Conservation (phyloP, 2,797 vertebrate species). For the Onychomys torridus region DNA sequence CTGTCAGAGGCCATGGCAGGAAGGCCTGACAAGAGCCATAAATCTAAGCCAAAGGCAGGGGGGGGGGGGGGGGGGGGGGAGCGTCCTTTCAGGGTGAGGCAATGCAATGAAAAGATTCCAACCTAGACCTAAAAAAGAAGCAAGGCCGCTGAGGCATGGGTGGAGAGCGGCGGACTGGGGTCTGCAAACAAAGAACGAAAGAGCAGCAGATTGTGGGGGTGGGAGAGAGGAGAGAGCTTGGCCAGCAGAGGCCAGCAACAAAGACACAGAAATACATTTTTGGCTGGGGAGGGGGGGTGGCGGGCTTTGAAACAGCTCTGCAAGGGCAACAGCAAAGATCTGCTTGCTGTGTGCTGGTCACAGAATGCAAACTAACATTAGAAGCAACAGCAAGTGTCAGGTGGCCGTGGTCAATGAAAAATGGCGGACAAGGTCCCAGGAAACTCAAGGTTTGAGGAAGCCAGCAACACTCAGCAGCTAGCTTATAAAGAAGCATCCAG, state of each 20-base stretch:
- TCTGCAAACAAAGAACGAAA: neutral
- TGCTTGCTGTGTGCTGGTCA: neutral
- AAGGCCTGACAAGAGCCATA: conserved; percentile 87
- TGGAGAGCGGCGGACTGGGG: neutral
- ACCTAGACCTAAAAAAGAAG: conserved; percentile 81
- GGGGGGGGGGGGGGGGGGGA: neutral
- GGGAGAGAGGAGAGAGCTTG: neutral
- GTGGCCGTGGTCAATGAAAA: neutral
- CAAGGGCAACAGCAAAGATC: neutral
- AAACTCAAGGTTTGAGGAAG: neutral
- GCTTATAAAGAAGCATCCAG: neutral
- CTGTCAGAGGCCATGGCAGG: conserved; percentile 87
- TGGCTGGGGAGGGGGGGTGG: accelerated
- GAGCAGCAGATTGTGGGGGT: neutral
- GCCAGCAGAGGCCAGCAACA: conserved; percentile 6
- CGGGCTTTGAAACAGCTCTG: conserved; percentile 59
- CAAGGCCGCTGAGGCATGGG: conserved; percentile 78
- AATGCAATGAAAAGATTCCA: conserved; percentile 86
- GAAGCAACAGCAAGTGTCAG: neutral
- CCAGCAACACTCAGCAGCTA: neutral
- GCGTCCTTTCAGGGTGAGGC: conserved; percentile 78
- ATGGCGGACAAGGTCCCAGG: neutral
- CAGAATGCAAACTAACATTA: neutral
- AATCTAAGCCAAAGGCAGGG: conserved; percentile 84
- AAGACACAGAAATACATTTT: conserved; percentile 21